Evolutionary conservation across 2,113 vertebrate species (phyloP).

Genomic region (Rhadina sibilatrix): DNA sequence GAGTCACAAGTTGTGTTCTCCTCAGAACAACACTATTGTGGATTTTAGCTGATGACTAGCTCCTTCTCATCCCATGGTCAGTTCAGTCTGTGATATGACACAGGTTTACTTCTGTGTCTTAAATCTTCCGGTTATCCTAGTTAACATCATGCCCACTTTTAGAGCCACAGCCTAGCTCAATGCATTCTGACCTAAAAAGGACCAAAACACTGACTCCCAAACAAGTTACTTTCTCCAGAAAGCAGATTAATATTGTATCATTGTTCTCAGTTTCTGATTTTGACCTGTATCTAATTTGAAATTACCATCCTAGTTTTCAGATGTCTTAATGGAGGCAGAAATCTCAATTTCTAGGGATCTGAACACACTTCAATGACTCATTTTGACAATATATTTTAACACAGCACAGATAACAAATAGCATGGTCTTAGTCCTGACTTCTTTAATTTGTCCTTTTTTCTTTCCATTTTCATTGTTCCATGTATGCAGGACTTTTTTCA

Average conservation of each 20-base stretch:
- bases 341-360: background rate
- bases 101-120: background rate
- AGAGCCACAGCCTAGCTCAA: background rate
- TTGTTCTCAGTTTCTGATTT: background rate
- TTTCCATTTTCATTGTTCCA: background rate
- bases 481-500: background rate
- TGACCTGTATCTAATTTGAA: background rate
- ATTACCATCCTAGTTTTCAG: background rate
- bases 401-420: background rate
- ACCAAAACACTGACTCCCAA: background rate
- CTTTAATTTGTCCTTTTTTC: background rate
- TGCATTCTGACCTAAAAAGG: background rate
- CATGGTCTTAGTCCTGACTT: background rate
- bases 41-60: background rate
- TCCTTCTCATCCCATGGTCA: background rate
- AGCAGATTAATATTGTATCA: background rate
- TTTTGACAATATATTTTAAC: background rate
- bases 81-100: background rate
- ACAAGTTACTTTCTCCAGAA: background rate
- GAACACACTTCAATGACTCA: background rate
- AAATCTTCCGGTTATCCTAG: background rate
- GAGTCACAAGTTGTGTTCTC: background rate
- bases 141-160: background rate
- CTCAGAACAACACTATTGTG: background rate
- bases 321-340: background rate